Evolutionary conservation across 2,888 invertebrate species (phyloP).

Genomic region (Platycnemis pennipes): DNA sequence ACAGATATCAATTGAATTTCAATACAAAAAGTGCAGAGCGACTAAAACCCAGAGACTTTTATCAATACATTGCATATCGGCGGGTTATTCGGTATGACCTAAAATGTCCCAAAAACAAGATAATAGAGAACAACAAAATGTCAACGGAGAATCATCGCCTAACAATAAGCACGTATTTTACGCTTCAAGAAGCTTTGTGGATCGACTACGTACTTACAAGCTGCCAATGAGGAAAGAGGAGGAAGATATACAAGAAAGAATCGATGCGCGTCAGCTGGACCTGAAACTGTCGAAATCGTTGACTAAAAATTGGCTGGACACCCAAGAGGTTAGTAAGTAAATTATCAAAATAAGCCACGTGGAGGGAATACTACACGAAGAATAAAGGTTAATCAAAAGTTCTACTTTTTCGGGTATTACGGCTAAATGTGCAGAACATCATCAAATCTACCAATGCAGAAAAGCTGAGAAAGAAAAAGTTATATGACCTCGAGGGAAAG

Average conservation of each 20-base stretch:
- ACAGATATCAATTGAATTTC: neutral
- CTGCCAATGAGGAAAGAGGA: neutral
- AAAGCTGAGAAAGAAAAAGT: neutral
- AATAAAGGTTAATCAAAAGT: neutral
- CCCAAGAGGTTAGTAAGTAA: neutral
- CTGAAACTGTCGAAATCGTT: neutral
- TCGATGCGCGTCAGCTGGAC: neutral
- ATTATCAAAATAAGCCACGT: neutral
- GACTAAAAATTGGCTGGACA: constrained; percentile 7
- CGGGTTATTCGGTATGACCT: neutral
- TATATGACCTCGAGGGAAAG: neutral
- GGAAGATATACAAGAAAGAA: neutral
- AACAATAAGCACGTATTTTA: neutral
- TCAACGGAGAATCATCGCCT: neutral
- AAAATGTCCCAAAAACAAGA: neutral
- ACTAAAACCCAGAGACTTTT: no score
- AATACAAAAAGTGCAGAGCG: neutral
- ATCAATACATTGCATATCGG: no score
- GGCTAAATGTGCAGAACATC: neutral
- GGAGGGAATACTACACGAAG: neutral
- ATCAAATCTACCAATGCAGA: neutral
- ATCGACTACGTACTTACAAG: neutral
- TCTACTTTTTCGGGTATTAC: neutral
- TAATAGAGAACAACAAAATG: neutral
- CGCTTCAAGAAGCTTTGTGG: neutral